phyloP scores from a whole-genome alignment of 2,888 invertebrate genomes.

The Drosophila anomalata region DNA sequence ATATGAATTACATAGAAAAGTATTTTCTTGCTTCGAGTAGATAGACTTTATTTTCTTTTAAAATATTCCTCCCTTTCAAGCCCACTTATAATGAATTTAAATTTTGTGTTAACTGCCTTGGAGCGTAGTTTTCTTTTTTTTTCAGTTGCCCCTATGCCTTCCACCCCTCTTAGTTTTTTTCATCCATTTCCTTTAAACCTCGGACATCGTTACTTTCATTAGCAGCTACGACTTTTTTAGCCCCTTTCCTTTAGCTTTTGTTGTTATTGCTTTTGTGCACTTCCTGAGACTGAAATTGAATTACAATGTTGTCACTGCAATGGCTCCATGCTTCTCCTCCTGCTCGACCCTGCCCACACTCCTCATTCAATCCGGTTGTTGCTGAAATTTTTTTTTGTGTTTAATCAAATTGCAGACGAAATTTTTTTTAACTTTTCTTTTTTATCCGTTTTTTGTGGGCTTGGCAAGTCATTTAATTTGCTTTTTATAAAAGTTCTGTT shows the following conservation, averaged over 20 bases:
- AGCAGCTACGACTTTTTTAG: conserved; percentile 44
- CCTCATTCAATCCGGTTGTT: conserved; percentile 30
- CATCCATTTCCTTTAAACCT: neutral
- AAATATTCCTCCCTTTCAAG: conserved; percentile 1
- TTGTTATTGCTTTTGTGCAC: conserved; percentile 53
- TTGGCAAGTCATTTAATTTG: conserved; percentile 58
- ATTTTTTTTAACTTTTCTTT: conserved; percentile 37
- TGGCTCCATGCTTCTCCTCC: neutral
- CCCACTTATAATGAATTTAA: conserved; percentile 42
- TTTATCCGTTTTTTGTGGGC: conserved; percentile 31
- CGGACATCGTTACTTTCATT: conserved; percentile 60
- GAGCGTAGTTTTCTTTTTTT: conserved; percentile 28
- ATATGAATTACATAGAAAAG: neutral
- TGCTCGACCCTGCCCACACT: neutral
- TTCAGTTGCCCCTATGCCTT: conserved; percentile 1
- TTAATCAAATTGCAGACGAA: conserved; percentile 65
- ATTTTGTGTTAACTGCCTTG: conserved; percentile 43
- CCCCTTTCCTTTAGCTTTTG: conserved; percentile 20
- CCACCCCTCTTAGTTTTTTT: neutral
- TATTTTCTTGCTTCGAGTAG: neutral
- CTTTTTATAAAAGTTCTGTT: conserved; percentile 58
- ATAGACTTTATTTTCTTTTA: neutral
- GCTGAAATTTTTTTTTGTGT: conserved; percentile 46
- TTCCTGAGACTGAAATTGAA: conserved; percentile 69
- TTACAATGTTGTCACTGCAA: conserved; percentile 69